Percentiles rank a stretch among this genome's conserved stretches.
Evolutionary conservation across 2,797 vertebrate genomes (phyloP).

Genomic region (Eutrigla gurnardus): DNA sequence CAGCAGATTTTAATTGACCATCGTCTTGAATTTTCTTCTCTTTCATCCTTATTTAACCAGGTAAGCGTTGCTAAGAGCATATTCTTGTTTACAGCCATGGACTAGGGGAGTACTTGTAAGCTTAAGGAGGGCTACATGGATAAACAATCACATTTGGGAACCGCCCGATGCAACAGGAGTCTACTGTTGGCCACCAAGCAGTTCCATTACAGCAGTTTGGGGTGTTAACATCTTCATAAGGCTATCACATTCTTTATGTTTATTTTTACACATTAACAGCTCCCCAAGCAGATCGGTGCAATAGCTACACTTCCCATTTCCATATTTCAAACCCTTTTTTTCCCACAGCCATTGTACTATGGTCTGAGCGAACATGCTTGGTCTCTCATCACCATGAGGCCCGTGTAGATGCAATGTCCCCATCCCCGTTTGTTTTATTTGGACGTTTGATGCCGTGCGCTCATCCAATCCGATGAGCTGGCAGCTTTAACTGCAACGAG

Average conservation of each 20-base stretch:
- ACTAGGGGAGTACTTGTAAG: slow-evolving; percentile 48
- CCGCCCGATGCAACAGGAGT: slow-evolving; percentile 19
- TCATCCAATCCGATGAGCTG: slow-evolving; percentile 53
- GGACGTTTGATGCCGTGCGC: slow-evolving; percentile 42
- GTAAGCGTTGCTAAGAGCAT: slow-evolving; percentile 65
- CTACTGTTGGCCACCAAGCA: slow-evolving; percentile 19
- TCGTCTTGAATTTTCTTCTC: slow-evolving; percentile 43
- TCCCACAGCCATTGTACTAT: slow-evolving; percentile 9
- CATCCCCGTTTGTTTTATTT: slow-evolving; percentile 26
- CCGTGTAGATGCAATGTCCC: slow-evolving; percentile 29
- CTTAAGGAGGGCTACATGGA: slow-evolving; percentile 45
- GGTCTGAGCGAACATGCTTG: neutral
- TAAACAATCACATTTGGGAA: slow-evolving; percentile 47
- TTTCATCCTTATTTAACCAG: slow-evolving; percentile 61
- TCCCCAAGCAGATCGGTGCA: slow-evolving; percentile 27
- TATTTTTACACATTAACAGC: slow-evolving; percentile 35
- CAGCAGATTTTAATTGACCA: slow-evolving; percentile 40
- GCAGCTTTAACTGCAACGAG: slow-evolving; percentile 57
- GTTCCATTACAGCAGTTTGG: slow-evolving; percentile 23
- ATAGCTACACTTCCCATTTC: neutral
- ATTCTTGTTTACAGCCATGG: slow-evolving; percentile 72
- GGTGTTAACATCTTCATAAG: slow-evolving; percentile 25
- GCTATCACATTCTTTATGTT: slow-evolving; percentile 30
- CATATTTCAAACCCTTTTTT: slow-evolving; percentile 23
- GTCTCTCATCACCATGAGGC: neutral